phyloP scores from a whole-genome alignment of 1,140 invertebrate genomes.

The Microplitis demolitor region DNA sequence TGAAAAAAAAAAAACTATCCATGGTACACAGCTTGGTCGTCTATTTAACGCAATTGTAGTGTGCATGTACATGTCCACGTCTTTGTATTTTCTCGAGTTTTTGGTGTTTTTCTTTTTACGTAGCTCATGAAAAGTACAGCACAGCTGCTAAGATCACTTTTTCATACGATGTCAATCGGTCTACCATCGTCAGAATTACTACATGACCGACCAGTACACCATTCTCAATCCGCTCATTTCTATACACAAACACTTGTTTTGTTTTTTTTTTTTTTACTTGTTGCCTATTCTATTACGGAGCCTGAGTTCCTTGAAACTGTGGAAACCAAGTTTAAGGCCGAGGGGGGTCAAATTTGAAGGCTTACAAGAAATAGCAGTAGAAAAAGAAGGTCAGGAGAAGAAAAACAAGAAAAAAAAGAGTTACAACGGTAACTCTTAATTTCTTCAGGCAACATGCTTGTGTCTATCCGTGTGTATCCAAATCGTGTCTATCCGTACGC shows the following conservation, averaged over 20 bases:
- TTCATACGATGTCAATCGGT: neutral
- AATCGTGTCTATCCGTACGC: no score
- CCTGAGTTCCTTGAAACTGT: neutral
- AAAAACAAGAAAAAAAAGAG: neutral
- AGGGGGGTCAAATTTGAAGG: neutral
- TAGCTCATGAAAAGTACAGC: neutral
- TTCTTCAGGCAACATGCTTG: conserved; percentile 3
- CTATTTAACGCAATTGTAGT: no score
- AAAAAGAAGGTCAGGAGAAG: no score
- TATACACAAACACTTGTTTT: no score
- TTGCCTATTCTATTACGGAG: neutral
- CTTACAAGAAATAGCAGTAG: no score
- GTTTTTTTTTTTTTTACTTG: no score
- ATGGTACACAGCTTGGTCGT: no score
- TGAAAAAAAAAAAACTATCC: no score
- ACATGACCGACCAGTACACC: neutral
- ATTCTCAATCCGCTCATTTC: neutral
- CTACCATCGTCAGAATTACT: neutral
- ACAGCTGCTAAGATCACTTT: neutral
- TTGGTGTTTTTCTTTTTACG: no score
- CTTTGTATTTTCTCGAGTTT: no score
- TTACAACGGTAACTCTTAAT: neutral
- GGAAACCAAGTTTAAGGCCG: neutral
- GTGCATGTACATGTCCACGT: no score
- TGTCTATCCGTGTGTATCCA: no score